phyloP scores from a whole-genome alignment of 2,113 vertebrate species.

The Noturus placidus region DNA sequence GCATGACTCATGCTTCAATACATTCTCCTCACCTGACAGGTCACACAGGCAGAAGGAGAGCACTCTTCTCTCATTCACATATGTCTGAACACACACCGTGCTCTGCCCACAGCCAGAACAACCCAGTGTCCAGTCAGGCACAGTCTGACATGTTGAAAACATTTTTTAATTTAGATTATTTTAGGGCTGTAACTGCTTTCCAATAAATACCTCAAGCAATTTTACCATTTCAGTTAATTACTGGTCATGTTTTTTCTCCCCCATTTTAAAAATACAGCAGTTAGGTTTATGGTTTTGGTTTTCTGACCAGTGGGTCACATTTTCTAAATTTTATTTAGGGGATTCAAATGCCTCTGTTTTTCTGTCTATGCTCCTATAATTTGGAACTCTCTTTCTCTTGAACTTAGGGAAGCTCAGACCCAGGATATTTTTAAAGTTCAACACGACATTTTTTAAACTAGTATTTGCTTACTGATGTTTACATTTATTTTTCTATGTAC shows the following conservation, averaged over 20 bases:
- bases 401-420: too few species aligned
- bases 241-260: not conserved
- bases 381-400: too few species aligned
- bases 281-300: not conserved
- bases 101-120: not conserved
- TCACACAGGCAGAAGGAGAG: not conserved
- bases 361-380: too few species aligned
- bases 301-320: not conserved
- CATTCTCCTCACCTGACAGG: conserved; percentile 16
- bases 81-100: conserved; percentile 8
- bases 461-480: too few species aligned
- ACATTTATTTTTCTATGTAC: too few species aligned
- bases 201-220: not conserved
- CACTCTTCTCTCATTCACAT: conserved; percentile 13
- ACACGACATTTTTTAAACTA: too few species aligned
- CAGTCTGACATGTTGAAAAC: not conserved
- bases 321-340: not conserved
- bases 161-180: not conserved
- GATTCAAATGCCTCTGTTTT: not conserved
- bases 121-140: not conserved
- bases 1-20: conserved; percentile 9
- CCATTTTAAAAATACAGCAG: not conserved
- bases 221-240: not conserved
- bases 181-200: not conserved
- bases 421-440: too few species aligned